These are phyloP conservation scores for Spermophilus dauricus DNA, from an alignment of 2,113 vertebrate species.

Conservation along the genomic window DNA sequence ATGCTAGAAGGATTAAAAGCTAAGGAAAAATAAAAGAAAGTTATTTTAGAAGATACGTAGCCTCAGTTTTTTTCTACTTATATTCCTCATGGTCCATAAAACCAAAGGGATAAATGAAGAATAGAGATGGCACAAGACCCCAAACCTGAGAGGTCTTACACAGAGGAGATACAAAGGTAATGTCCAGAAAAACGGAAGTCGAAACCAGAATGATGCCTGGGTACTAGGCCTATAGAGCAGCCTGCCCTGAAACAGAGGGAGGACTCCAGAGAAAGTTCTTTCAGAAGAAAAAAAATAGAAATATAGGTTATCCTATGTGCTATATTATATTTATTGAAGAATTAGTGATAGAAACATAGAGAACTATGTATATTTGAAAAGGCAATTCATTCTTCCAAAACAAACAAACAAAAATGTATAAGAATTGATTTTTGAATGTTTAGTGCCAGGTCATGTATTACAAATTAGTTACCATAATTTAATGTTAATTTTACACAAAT, in stretches of 20 bases:
- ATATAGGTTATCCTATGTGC: not conserved
- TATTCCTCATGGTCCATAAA: not conserved
- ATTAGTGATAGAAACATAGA: not conserved
- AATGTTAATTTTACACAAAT: not conserved
- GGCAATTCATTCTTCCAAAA: not conserved
- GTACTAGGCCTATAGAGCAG: not conserved
- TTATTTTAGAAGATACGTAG: not conserved
- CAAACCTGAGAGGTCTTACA: not conserved
- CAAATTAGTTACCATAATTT: not conserved
- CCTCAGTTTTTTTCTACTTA: not conserved
- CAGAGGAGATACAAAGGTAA: not conserved
- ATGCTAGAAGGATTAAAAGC: not conserved
- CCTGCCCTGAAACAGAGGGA: not conserved
- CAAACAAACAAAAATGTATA: not conserved
- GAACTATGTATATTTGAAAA: not conserved
- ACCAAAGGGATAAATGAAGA: not conserved
- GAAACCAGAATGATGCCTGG: not conserved
- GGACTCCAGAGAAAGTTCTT: not conserved
- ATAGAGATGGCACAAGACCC: not conserved
- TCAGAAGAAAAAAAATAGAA: not conserved
- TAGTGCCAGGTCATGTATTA: too few species aligned
- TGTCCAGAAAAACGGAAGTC: not conserved
- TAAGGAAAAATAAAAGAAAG: not conserved
- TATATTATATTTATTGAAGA: not conserved
- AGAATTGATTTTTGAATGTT: conserved; percentile 2